Evolutionary conservation across 2,113 vertebrate genomes (phyloP), one percentile per base, ranked within the genome.

Genomic region (Anhinga rufa): DNA sequence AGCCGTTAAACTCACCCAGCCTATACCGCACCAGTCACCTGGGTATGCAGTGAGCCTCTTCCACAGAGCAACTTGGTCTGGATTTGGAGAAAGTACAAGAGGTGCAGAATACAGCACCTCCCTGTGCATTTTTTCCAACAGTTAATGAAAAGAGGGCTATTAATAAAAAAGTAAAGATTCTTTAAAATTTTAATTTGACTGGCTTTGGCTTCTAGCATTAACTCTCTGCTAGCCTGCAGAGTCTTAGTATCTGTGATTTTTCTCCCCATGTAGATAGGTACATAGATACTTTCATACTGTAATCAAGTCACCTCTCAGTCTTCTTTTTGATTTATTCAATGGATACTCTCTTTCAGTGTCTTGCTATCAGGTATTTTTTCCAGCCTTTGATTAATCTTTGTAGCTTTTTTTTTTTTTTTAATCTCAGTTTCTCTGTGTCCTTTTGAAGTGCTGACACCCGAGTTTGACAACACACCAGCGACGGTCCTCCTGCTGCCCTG

Each of bases 41-140:
- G n/a, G 18, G 36, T 5, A 38, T 2, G 9, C 1, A 0, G n/a
- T 1, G 2, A 69, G 62, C 7, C 31, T 44, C 32, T 17, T 68
- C 61, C 54, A 12, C 16, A 29, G 24, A 32, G 38, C 38, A 13
- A 24, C 21, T 14, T 2, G 3, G 31, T 16, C 48, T 44, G 66
- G n/a, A 31, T 49, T 29, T 13, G 49, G 54, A 78, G 60, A 36
- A 52, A 40, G 44, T 13, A 57, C 17, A 13, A n/a, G 44, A 66
- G 58, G 65, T 14, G 60, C 51, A 24, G 29, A 51, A 51, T 36
- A 24, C 9, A 14, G 13, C 22, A 9, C 54, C 36, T 36, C 31
- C 46, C 61, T 10, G 8, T 1, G n/a, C 17, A 7, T 28, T 42
- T 36, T 40, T 36, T 42, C 22, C n/a, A 55, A 52, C 7, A 74